Percentiles rank a stretch among this genome's conserved stretches.
Conservation (phyloP, 2,797 vertebrate species). For the Corythornis leucogaster region DNA sequence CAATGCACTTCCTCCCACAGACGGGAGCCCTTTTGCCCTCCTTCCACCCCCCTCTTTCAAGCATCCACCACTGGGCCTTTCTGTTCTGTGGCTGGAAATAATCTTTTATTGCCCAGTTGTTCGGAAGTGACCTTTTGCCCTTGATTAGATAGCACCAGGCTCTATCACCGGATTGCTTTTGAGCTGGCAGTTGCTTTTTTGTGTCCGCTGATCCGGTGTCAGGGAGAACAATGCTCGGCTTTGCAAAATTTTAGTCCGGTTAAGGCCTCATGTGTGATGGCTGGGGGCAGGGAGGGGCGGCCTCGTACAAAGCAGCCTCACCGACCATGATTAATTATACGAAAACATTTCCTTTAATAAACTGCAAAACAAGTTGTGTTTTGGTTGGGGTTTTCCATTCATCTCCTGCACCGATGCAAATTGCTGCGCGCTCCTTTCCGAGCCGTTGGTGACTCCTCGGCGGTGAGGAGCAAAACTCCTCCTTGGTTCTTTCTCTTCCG, state of each 20-base stretch:
- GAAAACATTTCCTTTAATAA: conserved; percentile 67
- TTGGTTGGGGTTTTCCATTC: conserved; percentile 14
- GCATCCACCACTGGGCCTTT: conserved; percentile 80
- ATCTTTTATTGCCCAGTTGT: conserved; percentile 99
- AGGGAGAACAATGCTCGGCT: conserved; percentile 91
- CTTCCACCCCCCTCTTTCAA: conserved; percentile 66
- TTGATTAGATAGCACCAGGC: conserved; percentile 98
- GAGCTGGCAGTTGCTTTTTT: conserved; percentile 85
- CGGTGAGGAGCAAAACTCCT: neutral
- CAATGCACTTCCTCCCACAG: conserved; percentile 91
- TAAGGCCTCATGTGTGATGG: conserved; percentile 72
- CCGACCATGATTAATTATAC: conserved; percentile 49
- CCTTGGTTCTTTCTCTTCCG: neutral
- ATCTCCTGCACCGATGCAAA: neutral
- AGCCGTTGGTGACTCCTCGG: accelerated
- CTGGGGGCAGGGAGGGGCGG: conserved; percentile 72
- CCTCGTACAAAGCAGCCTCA: neutral
- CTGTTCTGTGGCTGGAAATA: conserved; percentile 93
- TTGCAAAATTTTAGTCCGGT: conserved; percentile 82
- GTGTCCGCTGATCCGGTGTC: conserved; percentile 88
- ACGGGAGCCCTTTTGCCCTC: conserved; percentile 80
- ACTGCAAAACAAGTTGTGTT: conserved; percentile 59
- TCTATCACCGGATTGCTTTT: conserved; percentile 91
- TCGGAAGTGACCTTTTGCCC: conserved; percentile 99
- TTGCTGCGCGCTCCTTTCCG: neutral